Evolutionary conservation across 2,113 vertebrate genomes (phyloP), one percentile per base, ranked within the genome.

Genomic region (Coregonus clupeaformis): DNA sequence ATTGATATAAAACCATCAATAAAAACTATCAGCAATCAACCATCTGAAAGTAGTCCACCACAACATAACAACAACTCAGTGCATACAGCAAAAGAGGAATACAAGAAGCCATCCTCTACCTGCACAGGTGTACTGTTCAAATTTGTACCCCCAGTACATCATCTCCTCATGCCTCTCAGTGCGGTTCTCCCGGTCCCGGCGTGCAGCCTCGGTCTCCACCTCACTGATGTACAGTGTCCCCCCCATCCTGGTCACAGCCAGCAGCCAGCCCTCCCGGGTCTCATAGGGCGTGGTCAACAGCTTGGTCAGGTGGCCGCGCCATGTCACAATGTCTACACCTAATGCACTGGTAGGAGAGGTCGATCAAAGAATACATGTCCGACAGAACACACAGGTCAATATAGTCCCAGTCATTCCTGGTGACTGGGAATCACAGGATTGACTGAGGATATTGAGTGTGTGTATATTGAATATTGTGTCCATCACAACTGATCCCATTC

Each of bases 91-190:
- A 36, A 14, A 13, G 47, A 14, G 47, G 47, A 14, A 14, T 49
- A 49, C 49, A 13, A 52, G 14, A 18, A 52, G 49, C 49, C 14
- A 18, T 5, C 12, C 0, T 24, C 57, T 79, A 97, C 96, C 96
- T 89, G 95, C 92, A 81, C 95, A 97, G 77, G 91, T 89, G 86
- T 96, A 97, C 81, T 96, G 96, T 86, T 97, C 96, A 75, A 97
- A 97, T 87, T 97, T 97, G 88, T 96, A 97, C 3, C 96, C 96
- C 94, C 96, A 96, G 88, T 96, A 97, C 91, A 85, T 95, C 88
- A 97, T 94, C 86, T 96, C 94, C 52, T 89, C 78, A n/a, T 94
- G 93, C 55, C 91, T 85, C 18, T 86, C 91, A 0, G 94, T 87
- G 52, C 92, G 91, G 47, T 89, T 89, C 22, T 95, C 93, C 72